Percentiles rank a stretch among this genome's conserved stretches.
Conservation (phyloP, 2,888 invertebrate genomes). For the Phorcus lineatus region DNA sequence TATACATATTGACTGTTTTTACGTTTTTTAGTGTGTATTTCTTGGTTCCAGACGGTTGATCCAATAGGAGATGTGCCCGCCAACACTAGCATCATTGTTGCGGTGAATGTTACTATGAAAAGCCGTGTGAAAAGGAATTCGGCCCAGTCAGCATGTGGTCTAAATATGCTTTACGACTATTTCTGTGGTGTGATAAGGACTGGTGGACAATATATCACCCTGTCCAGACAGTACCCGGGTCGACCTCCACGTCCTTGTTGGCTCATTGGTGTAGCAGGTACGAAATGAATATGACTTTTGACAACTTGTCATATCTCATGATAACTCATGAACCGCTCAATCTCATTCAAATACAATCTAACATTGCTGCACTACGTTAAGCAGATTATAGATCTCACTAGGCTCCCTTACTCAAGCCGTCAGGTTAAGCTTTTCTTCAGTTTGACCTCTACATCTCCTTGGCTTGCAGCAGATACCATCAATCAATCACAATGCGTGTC, state of each 20-base stretch:
- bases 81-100: conserved; percentile 41
- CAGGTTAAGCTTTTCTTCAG: too few relatives aligned
- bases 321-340: too few relatives aligned
- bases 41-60: conserved; percentile 25
- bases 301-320: conserved; percentile 2
- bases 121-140: conserved; percentile 28
- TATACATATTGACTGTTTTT: too few relatives aligned
- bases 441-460: too few relatives aligned
- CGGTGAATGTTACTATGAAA: conserved; percentile 39
- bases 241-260: conserved; percentile 38
- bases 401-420: too few relatives aligned
- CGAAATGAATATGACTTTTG: conserved; percentile 27
- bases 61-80: conserved; percentile 41
- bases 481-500: too few relatives aligned
- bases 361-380: too few relatives aligned
- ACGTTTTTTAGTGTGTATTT: too few relatives aligned
- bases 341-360: too few relatives aligned
- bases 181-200: conserved; percentile 36
- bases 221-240: conserved; percentile 39
- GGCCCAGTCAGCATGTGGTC: conserved; percentile 32
- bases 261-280: conserved; percentile 27
- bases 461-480: too few relatives aligned
- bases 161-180: conserved; percentile 39
- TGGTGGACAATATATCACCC: conserved; percentile 28
- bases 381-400: too few relatives aligned